Evolutionary conservation across 2,797 vertebrate genomes (phyloP).

Genomic region (Paedocypris micromegethes): DNA sequence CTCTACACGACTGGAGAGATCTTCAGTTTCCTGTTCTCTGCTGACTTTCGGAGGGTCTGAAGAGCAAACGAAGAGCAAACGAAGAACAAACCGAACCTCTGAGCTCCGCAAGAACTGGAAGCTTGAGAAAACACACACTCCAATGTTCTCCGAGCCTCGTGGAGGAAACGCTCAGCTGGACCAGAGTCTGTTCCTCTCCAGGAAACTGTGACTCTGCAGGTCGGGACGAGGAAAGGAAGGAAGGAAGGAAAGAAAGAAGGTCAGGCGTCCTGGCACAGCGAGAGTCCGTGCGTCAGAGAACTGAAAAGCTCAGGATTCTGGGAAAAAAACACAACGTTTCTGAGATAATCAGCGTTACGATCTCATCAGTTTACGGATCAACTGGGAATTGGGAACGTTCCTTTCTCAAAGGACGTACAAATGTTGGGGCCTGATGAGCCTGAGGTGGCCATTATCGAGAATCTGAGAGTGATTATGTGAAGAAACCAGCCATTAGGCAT

Average conservation of each 20-base stretch:
- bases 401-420: constrained; percentile 15
- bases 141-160: constrained; percentile 25
- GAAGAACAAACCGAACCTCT: constrained; percentile 53
- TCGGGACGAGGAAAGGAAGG: background rate
- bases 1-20: constrained; percentile 12
- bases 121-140: background rate
- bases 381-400: constrained; percentile 22
- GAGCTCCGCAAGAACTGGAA: constrained; percentile 50
- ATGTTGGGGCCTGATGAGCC: constrained; percentile 11
- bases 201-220: constrained; percentile 20
- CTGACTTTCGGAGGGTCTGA: constrained; percentile 15
- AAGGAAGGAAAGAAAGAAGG: constrained; percentile 9
- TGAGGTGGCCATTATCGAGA: constrained; percentile 27
- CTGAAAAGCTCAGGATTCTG: background rate
- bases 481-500: background rate
- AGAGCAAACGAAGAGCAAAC: constrained; percentile 14
- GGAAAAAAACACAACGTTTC: too few relatives aligned
- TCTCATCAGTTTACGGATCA: constrained; percentile 1
- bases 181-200: constrained; percentile 22
- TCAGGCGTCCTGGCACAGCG: constrained; percentile 15
- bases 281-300: constrained; percentile 22
- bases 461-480: constrained; percentile 38
- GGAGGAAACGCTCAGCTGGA: constrained; percentile 19
- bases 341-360: constrained; percentile 10
- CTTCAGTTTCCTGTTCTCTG: constrained; percentile 6